Base-by-base conservation (phyloP, 1,140 invertebrate genomes). In the Zeugodacus cucurbitae region DNA sequence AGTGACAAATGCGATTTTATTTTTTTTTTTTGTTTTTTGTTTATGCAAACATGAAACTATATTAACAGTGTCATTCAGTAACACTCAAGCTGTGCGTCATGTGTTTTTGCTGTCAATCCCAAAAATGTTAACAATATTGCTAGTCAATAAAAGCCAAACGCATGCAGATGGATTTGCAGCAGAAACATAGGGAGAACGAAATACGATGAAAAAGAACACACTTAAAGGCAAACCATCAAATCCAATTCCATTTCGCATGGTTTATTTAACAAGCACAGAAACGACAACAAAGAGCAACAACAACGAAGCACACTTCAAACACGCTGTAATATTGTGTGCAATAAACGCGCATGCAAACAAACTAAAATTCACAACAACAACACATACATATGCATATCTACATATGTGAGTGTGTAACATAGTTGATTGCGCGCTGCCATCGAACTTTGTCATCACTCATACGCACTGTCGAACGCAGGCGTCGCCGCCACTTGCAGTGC, bases 371-470 rank as follows among this genome's bases (percentile, higher is more conserved):
- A 59, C 20, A 62, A 6, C 20, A 62, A 6, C 5, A 5, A 6
- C 4, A 32, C 2, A 64, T 32, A 11, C 29, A 64, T 11, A n/a
- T 64, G 62, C 17, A 64, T 64, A 29, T 64, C 48, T 14, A 54
- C n/a, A 22, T 37, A 74, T 74, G 20, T n/a, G n/a, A n/a, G n/a
- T n/a, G n/a, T n/a, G n/a, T 5, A 41, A 37, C 6, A 41, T 74
- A 17, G 2, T 17, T 67, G 62, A 67, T 17, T 26, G 32, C 20
- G 17, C 34, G 17, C 20, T 74, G 34, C 41, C n/a, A 74, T 74
- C 67, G 67, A 54, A 74, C 67, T 32, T 22, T 74, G 67, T 74
- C 67, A 41, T 74, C 67, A 74, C 67, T 74, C 67, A 74, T 74
- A 74, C 67, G 67, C 34, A 74, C 67, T 74, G 67, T 2, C 22